These are phyloP conservation scores for Phataginus tetradactyla DNA, from an alignment of 2,797 vertebrate species.

Conservation along the genomic window DNA sequence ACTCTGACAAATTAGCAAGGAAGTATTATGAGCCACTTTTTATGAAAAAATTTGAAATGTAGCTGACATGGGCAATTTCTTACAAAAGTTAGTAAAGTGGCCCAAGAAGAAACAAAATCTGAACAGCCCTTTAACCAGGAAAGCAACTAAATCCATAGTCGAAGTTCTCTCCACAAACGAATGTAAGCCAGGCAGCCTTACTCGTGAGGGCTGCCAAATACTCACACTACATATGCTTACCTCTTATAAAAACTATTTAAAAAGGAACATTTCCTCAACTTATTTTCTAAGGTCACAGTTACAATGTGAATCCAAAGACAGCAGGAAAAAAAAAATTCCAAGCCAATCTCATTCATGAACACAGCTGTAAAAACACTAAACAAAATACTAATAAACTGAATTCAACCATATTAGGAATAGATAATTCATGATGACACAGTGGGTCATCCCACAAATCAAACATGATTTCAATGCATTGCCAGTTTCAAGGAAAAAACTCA, in stretches of 20 bases:
- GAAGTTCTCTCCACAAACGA: background rate
- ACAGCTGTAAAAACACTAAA: background rate
- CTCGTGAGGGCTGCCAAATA: background rate
- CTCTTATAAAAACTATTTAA: background rate
- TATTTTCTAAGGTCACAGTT: background rate
- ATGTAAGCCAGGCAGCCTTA: background rate
- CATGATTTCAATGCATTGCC: too few relatives aligned
- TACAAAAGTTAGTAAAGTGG: background rate
- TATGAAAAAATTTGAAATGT: background rate
- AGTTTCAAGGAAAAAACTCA: background rate
- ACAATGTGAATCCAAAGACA: background rate
- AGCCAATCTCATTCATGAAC: background rate
- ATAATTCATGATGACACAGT: background rate
- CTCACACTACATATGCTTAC: background rate
- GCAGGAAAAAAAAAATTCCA: background rate
- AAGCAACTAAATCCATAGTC: background rate
- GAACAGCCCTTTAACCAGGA: background rate
- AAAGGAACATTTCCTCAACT: background rate
- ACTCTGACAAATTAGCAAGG: background rate
- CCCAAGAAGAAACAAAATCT: background rate
- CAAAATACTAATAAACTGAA: background rate
- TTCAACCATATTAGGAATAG: background rate
- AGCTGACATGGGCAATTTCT: background rate
- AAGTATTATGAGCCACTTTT: background rate
- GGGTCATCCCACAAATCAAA: background rate